Base-by-base conservation (phyloP, 2,113 vertebrate genomes). In the Heloderma charlesbogerti region DNA sequence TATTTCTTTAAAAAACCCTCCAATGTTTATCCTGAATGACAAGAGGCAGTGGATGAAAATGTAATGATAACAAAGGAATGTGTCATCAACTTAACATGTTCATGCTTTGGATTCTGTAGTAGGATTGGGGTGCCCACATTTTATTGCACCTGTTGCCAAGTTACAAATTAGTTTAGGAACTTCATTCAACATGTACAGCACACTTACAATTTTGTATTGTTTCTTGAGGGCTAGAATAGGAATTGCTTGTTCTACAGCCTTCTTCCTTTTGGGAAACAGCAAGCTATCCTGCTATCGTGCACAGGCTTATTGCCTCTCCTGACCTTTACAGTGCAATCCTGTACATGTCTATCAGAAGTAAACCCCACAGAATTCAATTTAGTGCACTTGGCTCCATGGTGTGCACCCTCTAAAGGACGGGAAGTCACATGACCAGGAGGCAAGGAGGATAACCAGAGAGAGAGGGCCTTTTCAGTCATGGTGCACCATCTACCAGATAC, bases 1-100 rank as follows among this genome's bases (percentile, higher is more conserved):
- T 90, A 79, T 91, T 89, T 67, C 83, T 92, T 67, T 29, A 54
- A 48, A 1, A 29, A 63, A 15, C 6, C 51, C 16, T 54, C 29
- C 18, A 87, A 57, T 82, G 92, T 90, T 27, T 90, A 72, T 89
- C 57, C 91, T 91, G 5, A 0, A 8, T 27, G 69, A 57, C 88
- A 91, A 69, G 57, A 51, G 60, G n/a, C n/a, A 69, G 31, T 81
- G 90, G 78, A 78, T 43, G 82, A 66, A 79, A 92, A 83, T 45
- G 88, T 92, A n/a, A 29, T 29, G 66, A 86, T 40, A 83, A 34
- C 43, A 60, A 66, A 85, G 86, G 6, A 66, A 66, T 0, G 0
- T 27, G 10, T 89, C 12, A 15, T 25, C 67, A 88, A 16, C 79
- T 71, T 91, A 79, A n/a, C 72, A 88, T 63, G 27, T 60, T 77